Evolutionary conservation across 92 coral and sea anemone species (phyloP), one percentile per base, ranked within the genome.

Genomic region (Phymanthus crucifer): DNA sequence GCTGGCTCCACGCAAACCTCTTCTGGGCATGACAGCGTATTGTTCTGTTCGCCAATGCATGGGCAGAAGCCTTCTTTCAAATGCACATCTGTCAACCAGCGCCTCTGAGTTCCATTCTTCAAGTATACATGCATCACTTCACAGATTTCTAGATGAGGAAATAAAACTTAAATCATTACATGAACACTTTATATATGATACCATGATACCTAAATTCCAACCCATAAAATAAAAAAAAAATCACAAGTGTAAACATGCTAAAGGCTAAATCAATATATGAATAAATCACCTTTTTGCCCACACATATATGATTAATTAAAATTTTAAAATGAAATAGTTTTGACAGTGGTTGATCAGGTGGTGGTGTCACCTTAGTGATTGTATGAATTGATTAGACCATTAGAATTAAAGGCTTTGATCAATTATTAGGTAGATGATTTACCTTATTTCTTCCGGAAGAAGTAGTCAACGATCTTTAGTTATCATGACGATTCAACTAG

Each of bases 21-120:
- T 70, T 86, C 76, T n/a, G 90, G 71, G 71, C 77, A 74, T 21
- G 72, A 31, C 7, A 80, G 74, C n/a, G n/a, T 73, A 10, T 72
- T 81, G 7, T 75, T 78, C 19, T 85, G 78, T 10, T 81, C 84
- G 12, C 95, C 91, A 52, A 93, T 85, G 45, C 89, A 80, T 11
- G 99, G 99, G 29, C 83, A 93, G 69, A 86, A 91, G n/a, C 99
- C 99, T 72, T 93, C 90, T 48, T 77, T 86, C 38, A 96, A 87
- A 40, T 91, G 95, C 40, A 96, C 90, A 64, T 86, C 90, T 57
- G 93, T 89, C 43, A 96, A 80, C 90, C 98, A 82, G 78, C 93
- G 90, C 72, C 97, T 87, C 74, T 90, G 87, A 70, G 76, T 87
- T 31, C 90, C 97, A 86, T 91, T 90, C 73, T 90, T 91, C 52